Evolutionary conservation across 2,113 vertebrate species (phyloP).

Genomic region (Clarias gariepinus): DNA sequence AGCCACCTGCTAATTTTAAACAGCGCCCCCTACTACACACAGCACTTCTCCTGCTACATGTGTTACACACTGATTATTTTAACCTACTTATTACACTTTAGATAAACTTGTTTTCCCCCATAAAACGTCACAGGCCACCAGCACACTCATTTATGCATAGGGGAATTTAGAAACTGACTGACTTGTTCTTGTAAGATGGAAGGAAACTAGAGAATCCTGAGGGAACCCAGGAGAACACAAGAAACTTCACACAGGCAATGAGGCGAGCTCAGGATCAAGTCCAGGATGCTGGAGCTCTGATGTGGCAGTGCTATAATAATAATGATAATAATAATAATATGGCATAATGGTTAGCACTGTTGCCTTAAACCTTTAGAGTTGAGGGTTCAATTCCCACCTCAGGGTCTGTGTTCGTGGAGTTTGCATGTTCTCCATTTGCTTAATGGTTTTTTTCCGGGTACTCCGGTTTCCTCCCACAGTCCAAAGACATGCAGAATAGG

Average conservation of each 20-base stretch:
- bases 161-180: background rate
- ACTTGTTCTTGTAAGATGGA: background rate
- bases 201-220: background rate
- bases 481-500: no score
- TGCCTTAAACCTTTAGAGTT: no score
- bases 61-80: constrained; percentile 10
- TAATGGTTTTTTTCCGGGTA: no score
- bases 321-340: background rate
- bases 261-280: background rate
- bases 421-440: no score
- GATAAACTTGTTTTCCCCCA: background rate
- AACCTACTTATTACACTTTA: constrained; percentile 11
- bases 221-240: background rate
- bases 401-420: no score
- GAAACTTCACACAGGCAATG: background rate
- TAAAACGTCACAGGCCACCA: no score
- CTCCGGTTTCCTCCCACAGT: no score
- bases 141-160: no score
- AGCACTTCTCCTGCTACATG: constrained; percentile 22
- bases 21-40: constrained; percentile 50
- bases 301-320: background rate
- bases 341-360: no score
- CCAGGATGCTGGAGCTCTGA: no score
- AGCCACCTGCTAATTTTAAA: constrained; percentile 41
- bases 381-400: no score